A percentile compares a stretch with the other conserved stretches of the same genome.
These are phyloP conservation scores for Pandemis corylana DNA, from an alignment of 2,888 invertebrate species.

Conservation along the genomic window DNA sequence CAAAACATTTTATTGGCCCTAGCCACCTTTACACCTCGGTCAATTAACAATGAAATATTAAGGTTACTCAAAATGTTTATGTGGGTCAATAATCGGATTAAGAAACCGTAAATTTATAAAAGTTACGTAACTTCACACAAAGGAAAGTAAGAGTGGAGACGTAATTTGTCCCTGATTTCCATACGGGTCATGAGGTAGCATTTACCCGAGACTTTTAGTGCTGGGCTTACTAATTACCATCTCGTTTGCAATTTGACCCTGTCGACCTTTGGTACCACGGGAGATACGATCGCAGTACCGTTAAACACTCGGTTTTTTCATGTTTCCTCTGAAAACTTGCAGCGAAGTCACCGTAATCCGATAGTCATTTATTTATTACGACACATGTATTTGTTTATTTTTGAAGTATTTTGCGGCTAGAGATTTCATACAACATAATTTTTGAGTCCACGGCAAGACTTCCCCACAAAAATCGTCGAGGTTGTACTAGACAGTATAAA, in stretches of 20 bases:
- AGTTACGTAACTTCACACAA: conserved; percentile 74
- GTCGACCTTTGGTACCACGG: conserved; percentile 46
- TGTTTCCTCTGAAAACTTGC: not conserved
- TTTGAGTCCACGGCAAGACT: no score
- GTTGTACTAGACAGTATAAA: no score
- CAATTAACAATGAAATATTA: conserved; percentile 41
- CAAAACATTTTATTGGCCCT: conserved; percentile 15
- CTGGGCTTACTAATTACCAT: conserved; percentile 83
- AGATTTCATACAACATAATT: no score
- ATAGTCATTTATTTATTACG: not conserved
- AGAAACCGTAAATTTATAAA: conserved; percentile 69
- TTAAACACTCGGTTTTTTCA: conserved; percentile 35
- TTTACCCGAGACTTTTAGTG: conserved; percentile 74
- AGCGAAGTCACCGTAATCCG: not conserved
- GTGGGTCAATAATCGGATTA: conserved; percentile 69
- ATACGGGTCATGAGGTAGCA: conserved; percentile 74
- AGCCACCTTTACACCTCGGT: conserved; percentile 38
- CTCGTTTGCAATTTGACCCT: conserved; percentile 83
- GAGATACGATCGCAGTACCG: conserved; percentile 38
- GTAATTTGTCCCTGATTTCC: conserved; percentile 83
- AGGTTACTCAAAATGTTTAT: conserved; percentile 54
- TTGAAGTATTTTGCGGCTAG: not conserved
- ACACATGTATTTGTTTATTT: not conserved
- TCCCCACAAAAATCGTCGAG: no score
- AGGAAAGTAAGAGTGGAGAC: conserved; percentile 78